A percentile compares a stretch with the other conserved stretches of the same genome.
phyloP scores from a whole-genome alignment of 1,140 invertebrate genomes.

The Coelopa frigida region DNA sequence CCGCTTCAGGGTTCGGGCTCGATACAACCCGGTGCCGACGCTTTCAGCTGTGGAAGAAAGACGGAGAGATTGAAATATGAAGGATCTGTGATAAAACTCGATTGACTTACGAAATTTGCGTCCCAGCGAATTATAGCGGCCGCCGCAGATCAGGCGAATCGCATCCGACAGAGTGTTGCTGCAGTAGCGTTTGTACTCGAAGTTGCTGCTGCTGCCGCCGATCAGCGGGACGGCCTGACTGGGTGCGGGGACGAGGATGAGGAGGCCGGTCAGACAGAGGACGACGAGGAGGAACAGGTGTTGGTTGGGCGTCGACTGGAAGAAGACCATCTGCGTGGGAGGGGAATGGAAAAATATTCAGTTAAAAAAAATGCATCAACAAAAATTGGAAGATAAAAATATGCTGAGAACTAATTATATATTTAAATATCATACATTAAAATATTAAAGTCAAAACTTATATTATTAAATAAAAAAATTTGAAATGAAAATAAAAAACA shows the following conservation, averaged over 20 bases:
- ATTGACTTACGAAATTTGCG: constrained; percentile 11
- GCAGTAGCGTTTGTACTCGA: constrained; percentile 21
- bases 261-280: background rate
- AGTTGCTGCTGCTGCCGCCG: constrained; percentile 3
- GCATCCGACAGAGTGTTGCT: constrained; percentile 21
- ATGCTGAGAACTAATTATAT: too few relatives aligned
- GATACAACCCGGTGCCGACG: constrained; percentile 15
- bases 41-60: constrained; percentile 21
- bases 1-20: constrained; percentile 20
- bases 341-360: too few relatives aligned
- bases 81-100: background rate
- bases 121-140: constrained; percentile 9
- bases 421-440: too few relatives aligned
- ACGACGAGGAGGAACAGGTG: background rate
- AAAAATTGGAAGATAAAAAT: too few relatives aligned
- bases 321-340: background rate
- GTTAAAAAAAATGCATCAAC: too few relatives aligned
- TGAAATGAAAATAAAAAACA: too few relatives aligned
- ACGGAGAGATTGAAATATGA: constrained; percentile 1
- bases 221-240: constrained; percentile 7
- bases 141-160: constrained; percentile 24
- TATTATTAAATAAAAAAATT: too few relatives aligned
- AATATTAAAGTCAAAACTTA: too few relatives aligned
- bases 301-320: background rate
- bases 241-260: background rate